A percentile compares a stretch with the other conserved stretches of the same genome.
Evolutionary conservation across 2,888 invertebrate species (phyloP).

Genomic region (Caenorhabditis sulstoni): DNA sequence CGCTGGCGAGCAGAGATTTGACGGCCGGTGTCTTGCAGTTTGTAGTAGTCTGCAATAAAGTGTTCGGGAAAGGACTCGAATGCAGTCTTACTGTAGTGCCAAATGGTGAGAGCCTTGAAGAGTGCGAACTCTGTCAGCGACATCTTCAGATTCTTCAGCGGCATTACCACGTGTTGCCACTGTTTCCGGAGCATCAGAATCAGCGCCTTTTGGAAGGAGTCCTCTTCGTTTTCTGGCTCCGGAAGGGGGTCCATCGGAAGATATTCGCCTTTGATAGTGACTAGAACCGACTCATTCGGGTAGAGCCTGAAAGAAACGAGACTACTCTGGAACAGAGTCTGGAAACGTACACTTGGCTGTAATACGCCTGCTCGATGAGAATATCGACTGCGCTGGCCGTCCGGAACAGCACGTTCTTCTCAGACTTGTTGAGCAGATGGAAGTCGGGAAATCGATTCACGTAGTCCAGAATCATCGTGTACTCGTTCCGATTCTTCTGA

Average conservation of each 20-base stretch:
- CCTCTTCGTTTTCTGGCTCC: conserved; percentile 8
- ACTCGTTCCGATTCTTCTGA: conserved; percentile 43
- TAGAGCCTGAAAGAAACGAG: conserved; percentile 31
- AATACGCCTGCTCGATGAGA: conserved; percentile 39
- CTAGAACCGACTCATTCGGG: conserved; percentile 23
- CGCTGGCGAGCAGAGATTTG: conserved; percentile 46
- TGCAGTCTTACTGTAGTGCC: conserved; percentile 53
- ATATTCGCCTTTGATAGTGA: conserved; percentile 37
- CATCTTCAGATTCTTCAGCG: conserved; percentile 38
- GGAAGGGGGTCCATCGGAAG: conserved; percentile 46
- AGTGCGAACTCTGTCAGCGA: conserved; percentile 50
- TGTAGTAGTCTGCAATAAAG: conserved; percentile 48
- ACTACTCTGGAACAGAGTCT: too few species aligned
- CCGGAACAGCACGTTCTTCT: conserved; percentile 55
- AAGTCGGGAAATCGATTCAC: conserved; percentile 53
- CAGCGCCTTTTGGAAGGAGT: conserved; percentile 14
- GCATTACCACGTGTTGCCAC: conserved; percentile 46
- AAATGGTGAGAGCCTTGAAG: conserved; percentile 56
- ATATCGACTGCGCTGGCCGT: conserved; percentile 48
- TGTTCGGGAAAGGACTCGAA: neutral
- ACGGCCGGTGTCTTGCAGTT: conserved; percentile 50
- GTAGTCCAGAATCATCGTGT: conserved; percentile 56
- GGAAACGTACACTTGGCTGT: conserved; percentile 30
- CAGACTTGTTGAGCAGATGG: conserved; percentile 36
- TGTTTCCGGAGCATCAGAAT: conserved; percentile 40